Percentiles rank a stretch among this genome's conserved stretches.
Conservation (phyloP, 2,113 vertebrate genomes). For the Sterna hirundo region DNA sequence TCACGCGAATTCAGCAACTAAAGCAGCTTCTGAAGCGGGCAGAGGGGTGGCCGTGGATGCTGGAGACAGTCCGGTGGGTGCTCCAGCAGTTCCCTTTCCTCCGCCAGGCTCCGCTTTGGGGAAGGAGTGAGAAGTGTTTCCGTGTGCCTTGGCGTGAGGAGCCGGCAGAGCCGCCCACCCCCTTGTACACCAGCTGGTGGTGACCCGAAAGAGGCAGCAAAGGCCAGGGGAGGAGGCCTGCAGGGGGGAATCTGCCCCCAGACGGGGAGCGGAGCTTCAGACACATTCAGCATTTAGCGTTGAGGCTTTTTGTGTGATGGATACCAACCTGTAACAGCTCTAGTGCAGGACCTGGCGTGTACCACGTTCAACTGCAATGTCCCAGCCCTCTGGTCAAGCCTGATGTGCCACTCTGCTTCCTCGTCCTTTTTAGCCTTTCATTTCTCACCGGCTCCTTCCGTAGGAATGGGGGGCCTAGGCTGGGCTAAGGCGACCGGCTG, state of each 20-base stretch:
- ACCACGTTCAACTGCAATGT: accelerated
- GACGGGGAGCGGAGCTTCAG: not conserved
- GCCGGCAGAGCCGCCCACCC: not conserved
- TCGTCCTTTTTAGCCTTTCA: not conserved
- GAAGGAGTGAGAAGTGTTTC: not conserved
- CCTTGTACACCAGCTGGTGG: not conserved
- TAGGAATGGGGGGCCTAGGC: accelerated
- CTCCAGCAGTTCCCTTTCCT: not conserved
- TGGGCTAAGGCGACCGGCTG: not conserved
- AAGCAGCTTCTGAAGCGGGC: too few relatives aligned
- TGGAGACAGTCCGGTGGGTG: not conserved
- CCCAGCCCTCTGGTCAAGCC: not conserved
- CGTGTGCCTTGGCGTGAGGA: not conserved
- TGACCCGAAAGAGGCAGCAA: not conserved
- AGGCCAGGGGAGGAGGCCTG: too few relatives aligned
- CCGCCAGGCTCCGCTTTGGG: too few relatives aligned
- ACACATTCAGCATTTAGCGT: accelerated
- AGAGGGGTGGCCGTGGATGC: not conserved
- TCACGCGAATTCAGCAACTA: not conserved
- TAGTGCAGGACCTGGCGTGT: not conserved
- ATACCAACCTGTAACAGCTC: not conserved
- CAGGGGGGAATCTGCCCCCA: too few relatives aligned
- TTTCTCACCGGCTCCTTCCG: not conserved
- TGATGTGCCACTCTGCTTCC: not conserved
- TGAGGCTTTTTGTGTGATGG: not conserved